Conservation (phyloP, 1,140 invertebrate genomes). For the Bilobella aurantiaca region DNA sequence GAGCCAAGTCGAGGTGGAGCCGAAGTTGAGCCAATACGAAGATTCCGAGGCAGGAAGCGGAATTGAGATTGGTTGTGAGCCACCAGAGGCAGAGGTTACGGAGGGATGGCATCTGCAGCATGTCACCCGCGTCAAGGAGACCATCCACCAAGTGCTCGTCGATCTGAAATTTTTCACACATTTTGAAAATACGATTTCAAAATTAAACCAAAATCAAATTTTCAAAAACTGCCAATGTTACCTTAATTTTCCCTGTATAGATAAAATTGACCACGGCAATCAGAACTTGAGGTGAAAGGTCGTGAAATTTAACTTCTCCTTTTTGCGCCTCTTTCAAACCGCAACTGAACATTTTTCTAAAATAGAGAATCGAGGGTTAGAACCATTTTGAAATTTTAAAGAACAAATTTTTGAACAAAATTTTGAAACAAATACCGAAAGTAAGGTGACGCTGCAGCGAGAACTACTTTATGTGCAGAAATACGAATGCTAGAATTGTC, state of each 20-base stretch:
- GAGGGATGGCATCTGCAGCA: slow-evolving; percentile 42
- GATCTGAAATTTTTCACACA: slow-evolving; percentile 37
- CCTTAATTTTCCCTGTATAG: slow-evolving; percentile 42
- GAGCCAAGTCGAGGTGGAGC: slow-evolving; percentile 44
- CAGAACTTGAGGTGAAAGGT: slow-evolving; percentile 46
- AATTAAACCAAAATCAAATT: background rate
- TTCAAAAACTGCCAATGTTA: no score
- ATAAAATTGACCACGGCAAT: slow-evolving; percentile 47
- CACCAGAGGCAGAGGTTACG: slow-evolving; percentile 47
- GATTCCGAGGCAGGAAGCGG: slow-evolving; percentile 47
- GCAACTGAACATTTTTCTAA: slow-evolving; percentile 38
- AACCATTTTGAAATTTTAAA: background rate
- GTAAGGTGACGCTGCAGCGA: slow-evolving; percentile 52
- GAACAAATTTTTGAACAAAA: background rate
- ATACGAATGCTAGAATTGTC: slow-evolving; percentile 39
- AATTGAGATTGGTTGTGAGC: slow-evolving; percentile 45
- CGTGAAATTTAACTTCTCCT: slow-evolving; percentile 45
- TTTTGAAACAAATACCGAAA: slow-evolving; percentile 40
- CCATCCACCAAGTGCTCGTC: slow-evolving; percentile 48
- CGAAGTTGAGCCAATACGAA: slow-evolving; percentile 46
- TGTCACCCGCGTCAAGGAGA: slow-evolving; percentile 47
- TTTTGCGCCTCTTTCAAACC: slow-evolving; percentile 44
- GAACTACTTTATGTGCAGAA: slow-evolving; percentile 51
- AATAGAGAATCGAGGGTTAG: background rate
- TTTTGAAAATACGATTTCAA: background rate